Base-by-base conservation (phyloP, 2,888 invertebrate genomes). In the Drosophila kuntzei region DNA sequence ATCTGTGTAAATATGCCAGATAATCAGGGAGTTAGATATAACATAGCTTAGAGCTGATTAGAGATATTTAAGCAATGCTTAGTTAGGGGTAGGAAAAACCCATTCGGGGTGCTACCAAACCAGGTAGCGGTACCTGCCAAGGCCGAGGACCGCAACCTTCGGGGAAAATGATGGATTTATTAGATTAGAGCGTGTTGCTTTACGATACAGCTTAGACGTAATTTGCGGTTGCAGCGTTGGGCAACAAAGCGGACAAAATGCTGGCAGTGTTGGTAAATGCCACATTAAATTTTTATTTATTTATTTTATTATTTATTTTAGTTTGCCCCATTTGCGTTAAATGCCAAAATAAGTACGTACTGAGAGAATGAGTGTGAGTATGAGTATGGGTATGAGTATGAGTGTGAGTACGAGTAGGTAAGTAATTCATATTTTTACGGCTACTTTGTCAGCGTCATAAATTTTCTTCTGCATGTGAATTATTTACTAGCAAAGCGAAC, bases 381-480 rank as follows among this genome's bases (percentile, higher is more conserved):
- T 64, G 63, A 59, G 47, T 53, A 29, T 44, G 41, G 14, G 59
- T 14, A 25, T 49, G 37, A 34, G 54, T 20, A 9, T 22, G 34
- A 36, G 54, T 46, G 27, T 20, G 49, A 58, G 58, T 77, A 37
- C 57, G 63, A 62, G 59, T 44, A 54, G 41, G 55, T 44, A 71
- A 85, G 83, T 80, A 83, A 88, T 80, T 86, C 84, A 77, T 84
- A 84, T 83, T 83, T 89, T 89, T 83, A 83, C 89, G 89, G 83
- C 87, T 89, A 83, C 83, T 83, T 83, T 83, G 83, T 83, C 83
- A 83, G 89, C 89, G 76, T 83, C 83, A 87, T 83, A 83, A 83
- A 83, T 83, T 81, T 71, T 68, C 65, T 64, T 50, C 61, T 75
- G 76, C 79, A 89, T 83, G 89, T 83, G 83, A 83, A 83, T 83